Conservation (phyloP, 2,113 vertebrate genomes). For the Ondatra zibethicus region DNA sequence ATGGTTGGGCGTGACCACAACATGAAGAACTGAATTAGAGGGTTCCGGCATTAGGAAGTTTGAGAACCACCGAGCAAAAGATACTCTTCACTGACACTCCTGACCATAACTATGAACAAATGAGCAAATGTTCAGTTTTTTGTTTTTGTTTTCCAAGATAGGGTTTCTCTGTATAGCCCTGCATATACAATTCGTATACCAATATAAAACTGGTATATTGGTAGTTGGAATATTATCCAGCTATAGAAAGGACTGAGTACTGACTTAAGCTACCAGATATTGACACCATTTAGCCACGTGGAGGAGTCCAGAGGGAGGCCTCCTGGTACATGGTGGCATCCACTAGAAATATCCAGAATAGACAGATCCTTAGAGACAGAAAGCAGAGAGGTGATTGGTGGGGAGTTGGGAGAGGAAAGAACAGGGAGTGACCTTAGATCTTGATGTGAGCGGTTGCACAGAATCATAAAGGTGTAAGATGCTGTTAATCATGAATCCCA, state of each 20-base stretch:
- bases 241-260: not conserved
- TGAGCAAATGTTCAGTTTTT: too few species aligned
- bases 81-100: too few species aligned
- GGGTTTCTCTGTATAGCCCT: too few species aligned
- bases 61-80: too few species aligned
- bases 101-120: too few species aligned
- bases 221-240: not conserved
- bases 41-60: too few species aligned
- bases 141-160: too few species aligned
- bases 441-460: not conserved
- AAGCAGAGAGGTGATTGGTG: not conserved
- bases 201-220: too few species aligned
- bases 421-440: not conserved
- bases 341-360: not conserved
- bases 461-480: not conserved
- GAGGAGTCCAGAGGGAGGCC: not conserved
- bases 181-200: too few species aligned
- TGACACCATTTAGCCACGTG: not conserved
- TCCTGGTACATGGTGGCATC: not conserved
- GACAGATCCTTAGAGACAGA: not conserved
- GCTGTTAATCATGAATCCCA: not conserved
- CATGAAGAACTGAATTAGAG: too few species aligned
- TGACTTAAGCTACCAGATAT: not conserved
- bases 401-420: not conserved
- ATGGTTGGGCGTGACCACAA: too few species aligned